phyloP scores from a whole-genome alignment of 2,888 invertebrate genomes.

The Trichopoda pennipes region DNA sequence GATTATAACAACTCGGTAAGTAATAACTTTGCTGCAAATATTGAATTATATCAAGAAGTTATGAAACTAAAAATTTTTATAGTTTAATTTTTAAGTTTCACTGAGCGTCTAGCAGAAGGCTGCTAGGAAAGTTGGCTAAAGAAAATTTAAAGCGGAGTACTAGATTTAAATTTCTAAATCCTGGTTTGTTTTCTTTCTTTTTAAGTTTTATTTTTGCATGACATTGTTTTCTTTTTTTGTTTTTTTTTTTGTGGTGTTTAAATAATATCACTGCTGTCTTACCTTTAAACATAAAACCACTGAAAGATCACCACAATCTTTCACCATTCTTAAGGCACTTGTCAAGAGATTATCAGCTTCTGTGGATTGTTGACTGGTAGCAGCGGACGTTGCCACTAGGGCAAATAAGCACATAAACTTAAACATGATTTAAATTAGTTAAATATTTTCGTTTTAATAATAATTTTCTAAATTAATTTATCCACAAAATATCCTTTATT shows the following conservation, averaged over 20 bases:
- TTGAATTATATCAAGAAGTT: too few relatives aligned
- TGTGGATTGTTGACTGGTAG: conserved; percentile 78
- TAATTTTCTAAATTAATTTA: conserved; percentile 44
- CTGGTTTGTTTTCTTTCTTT: background rate
- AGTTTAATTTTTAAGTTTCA: too few relatives aligned
- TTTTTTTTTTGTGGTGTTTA: background rate
- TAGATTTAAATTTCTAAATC: too few relatives aligned
- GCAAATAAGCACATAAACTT: conserved; percentile 81
- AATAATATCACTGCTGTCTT: conserved; percentile 71
- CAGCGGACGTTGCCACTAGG: conserved; percentile 82
- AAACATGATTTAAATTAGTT: conserved; percentile 78
- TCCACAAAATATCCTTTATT: conserved; percentile 59
- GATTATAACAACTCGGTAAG: too few relatives aligned
- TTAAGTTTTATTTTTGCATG: background rate
- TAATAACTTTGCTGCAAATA: too few relatives aligned
- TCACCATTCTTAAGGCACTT: conserved; percentile 85
- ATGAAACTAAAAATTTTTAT: too few relatives aligned
- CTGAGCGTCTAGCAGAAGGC: too few relatives aligned
- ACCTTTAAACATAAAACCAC: conserved; percentile 89
- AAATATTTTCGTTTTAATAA: conserved; percentile 9
- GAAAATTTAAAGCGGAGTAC: too few relatives aligned
- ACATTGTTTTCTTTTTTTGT: too few relatives aligned
- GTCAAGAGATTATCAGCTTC: conserved; percentile 83
- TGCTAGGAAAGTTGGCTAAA: too few relatives aligned
- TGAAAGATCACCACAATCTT: conserved; percentile 87